Percentiles rank a stretch among this genome's conserved stretches.
phyloP scores from a whole-genome alignment of 2,797 vertebrate species.

The Lithobates pipiens region DNA sequence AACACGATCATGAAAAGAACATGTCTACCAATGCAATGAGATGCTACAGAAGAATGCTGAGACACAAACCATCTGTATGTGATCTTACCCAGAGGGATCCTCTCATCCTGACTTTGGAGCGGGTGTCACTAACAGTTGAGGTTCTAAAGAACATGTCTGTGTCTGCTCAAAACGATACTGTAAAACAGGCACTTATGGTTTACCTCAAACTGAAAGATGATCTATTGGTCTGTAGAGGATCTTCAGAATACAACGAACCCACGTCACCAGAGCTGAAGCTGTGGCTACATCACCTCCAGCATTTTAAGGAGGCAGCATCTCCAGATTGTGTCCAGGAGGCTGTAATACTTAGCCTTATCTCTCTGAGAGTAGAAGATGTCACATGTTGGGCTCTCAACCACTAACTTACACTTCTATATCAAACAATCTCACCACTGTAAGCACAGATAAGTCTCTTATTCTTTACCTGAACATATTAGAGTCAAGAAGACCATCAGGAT shows the following conservation, averaged over 20 bases:
- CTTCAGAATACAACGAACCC: neutral
- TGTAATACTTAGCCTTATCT: constrained; percentile 1
- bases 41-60: constrained; percentile 11
- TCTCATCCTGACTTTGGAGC: neutral
- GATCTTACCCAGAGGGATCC: neutral
- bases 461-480: too few relatives aligned
- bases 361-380: neutral
- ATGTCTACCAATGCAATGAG: neutral
- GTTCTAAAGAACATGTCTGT: neutral
- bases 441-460: too few relatives aligned
- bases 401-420: neutral
- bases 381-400: constrained; percentile 21
- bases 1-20: neutral
- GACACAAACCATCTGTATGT: constrained; percentile 3
- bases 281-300: constrained; percentile 38
- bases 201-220: neutral
- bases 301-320: constrained; percentile 5
- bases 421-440: too few relatives aligned
- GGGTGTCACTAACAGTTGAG: neutral
- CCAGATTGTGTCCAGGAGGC: constrained; percentile 30
- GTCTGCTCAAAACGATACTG: neutral
- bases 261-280: constrained; percentile 8
- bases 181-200: neutral
- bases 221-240: neutral
- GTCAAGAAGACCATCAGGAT: too few relatives aligned